Evolutionary conservation across 92 coral and sea anemone genomes (phyloP), one percentile per base, ranked within the genome.

Genomic region (Zoanthus sansibaricus): DNA sequence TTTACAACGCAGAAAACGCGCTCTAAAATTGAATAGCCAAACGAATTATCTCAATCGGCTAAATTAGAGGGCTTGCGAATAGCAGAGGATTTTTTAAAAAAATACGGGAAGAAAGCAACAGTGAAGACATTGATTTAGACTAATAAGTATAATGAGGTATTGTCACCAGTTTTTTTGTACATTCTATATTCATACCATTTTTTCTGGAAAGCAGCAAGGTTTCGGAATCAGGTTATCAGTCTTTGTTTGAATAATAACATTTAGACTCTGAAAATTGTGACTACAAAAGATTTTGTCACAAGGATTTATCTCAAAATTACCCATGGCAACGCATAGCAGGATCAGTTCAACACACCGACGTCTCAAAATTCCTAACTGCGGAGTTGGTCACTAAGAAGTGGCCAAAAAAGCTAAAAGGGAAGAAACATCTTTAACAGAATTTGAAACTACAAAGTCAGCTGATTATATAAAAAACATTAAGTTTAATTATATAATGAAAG

Each of bases 391-490:
- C 85, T 72, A 80, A 49, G 75, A 33, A 12, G 47, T 14, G 42
- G 16, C 4, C 12, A 21, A 49, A 37, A 45, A 17, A 33, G 46
- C 46, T 13, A 14, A 20, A 31, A 18, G 15, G 13, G 84, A 61
- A 62, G n/a, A 79, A 8, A 62, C 5, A 79, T 66, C 47, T 80
- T 66, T 64, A 16, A 56, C 84, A 62, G 46, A 48, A 45, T 76
- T 32, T 51, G 49, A 79, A 80, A 25, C 20, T 44, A 62, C 61
- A 66, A 9, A 16, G 75, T 80, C 85, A 80, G 75, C 74, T 67
- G 85, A 66, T 64, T 74, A 80, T n/a, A 66, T 70, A 80, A 62
- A 74, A 80, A 45, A 46, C 74, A 66, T 49, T 80, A 76, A 30
- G 20, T 16, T 31, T 80, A 66, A 67, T 66, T 80, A 59, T 67